phyloP scores from a whole-genome alignment of 2,797 vertebrate species.

The Chaetophractus vellerosus region DNA sequence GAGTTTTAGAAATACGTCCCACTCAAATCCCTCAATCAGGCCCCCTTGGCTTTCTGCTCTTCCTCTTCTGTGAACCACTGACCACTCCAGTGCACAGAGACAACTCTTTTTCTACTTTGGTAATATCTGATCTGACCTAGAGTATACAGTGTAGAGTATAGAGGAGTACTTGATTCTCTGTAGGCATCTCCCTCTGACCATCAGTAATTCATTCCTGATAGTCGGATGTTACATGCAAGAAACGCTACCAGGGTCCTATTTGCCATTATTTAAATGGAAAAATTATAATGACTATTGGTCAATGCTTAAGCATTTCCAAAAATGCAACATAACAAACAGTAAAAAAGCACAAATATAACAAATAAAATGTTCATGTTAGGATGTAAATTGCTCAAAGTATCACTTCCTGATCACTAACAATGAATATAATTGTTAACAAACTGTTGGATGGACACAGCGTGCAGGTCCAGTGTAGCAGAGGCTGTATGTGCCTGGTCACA shows the following conservation, averaged over 20 bases:
- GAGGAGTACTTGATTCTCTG: neutral
- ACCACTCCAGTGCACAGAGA: neutral
- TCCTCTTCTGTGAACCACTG: neutral
- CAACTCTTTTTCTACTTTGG: neutral
- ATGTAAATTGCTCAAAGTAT: neutral
- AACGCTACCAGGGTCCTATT: neutral
- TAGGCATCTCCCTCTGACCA: neutral
- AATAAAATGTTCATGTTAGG: neutral
- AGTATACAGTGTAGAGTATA: neutral
- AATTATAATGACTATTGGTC: neutral
- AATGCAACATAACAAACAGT: neutral
- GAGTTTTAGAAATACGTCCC: neutral
- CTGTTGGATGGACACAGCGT: neutral
- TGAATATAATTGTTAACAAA: neutral
- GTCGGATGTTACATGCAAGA: neutral
- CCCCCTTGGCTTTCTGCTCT: neutral
- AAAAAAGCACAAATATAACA: neutral
- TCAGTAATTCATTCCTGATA: neutral
- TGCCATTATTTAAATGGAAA: conserved; percentile 28
- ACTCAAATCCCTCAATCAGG: neutral
- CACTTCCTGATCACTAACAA: neutral
- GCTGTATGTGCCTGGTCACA: neutral
- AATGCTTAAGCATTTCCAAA: conserved; percentile 17
- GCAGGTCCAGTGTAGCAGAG: neutral
- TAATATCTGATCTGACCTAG: neutral